Evolutionary conservation across 1,140 invertebrate species (phyloP).

Genomic region (Bombus sylvicola): DNA sequence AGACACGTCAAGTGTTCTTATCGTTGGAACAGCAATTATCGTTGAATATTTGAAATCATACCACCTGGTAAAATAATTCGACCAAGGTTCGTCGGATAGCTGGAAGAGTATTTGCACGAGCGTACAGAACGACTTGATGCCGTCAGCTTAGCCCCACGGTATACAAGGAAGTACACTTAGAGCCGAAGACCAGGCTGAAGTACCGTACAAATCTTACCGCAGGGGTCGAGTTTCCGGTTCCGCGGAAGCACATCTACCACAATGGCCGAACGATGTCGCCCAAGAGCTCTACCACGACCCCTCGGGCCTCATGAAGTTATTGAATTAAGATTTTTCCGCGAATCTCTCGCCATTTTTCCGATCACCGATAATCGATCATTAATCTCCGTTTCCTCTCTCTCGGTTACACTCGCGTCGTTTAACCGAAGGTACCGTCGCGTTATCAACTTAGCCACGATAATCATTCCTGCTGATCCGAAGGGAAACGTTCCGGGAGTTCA

Average conservation of each 20-base stretch:
- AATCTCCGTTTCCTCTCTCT: too few species aligned
- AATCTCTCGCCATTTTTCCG: constrained; percentile 15
- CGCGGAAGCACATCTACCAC: constrained; percentile 40
- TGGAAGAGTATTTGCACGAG: background rate
- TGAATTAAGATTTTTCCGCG: constrained; percentile 16
- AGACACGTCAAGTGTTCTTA: background rate
- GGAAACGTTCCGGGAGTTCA: too few species aligned
- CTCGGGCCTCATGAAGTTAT: constrained; percentile 48
- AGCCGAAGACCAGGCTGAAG: constrained; percentile 42
- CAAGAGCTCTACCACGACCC: constrained; percentile 52
- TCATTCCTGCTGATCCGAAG: background rate
- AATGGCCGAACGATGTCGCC: constrained; percentile 66
- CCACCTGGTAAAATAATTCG: background rate
- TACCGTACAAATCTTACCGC: constrained; percentile 67
- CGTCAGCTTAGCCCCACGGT: constrained; percentile 55
- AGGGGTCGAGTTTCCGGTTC: constrained; percentile 55
- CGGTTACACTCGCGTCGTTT: background rate
- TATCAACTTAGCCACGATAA: background rate
- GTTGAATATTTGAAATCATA: background rate
- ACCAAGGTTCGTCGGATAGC: background rate
- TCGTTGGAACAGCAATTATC: background rate
- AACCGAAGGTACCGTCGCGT: background rate
- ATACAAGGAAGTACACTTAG: constrained; percentile 75
- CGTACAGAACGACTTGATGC: constrained; percentile 2
- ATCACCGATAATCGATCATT: constrained; percentile 10